Percentiles rank a stretch among this genome's conserved stretches.
Evolutionary conservation across 2,797 vertebrate genomes (phyloP).

Genomic region (Sebastes cheni): DNA sequence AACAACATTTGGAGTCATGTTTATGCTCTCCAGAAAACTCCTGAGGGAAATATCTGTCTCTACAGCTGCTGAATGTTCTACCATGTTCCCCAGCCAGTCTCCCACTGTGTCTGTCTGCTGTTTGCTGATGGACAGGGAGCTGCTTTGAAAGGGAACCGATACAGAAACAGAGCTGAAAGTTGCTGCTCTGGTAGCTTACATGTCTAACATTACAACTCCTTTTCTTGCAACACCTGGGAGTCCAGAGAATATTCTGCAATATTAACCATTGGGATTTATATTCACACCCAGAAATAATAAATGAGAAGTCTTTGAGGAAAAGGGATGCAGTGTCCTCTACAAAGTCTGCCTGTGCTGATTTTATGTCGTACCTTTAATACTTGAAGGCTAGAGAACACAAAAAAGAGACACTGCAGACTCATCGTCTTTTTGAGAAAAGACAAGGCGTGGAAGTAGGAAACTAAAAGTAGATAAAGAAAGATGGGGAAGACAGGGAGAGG

Average conservation of each 20-base stretch:
- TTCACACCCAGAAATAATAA: neutral
- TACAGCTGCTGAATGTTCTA: neutral
- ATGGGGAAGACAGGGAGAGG: neutral
- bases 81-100: neutral
- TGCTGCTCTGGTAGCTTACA: neutral
- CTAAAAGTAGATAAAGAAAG: neutral
- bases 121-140: neutral
- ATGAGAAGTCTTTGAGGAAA: neutral
- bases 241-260: neutral
- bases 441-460: neutral
- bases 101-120: neutral
- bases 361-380: neutral
- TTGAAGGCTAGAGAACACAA: neutral
- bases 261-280: neutral
- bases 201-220: neutral
- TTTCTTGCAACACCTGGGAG: neutral
- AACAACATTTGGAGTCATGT: too few species aligned
- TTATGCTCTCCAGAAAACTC: too few species aligned
- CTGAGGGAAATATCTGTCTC: too few species aligned
- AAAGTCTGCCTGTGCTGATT: neutral
- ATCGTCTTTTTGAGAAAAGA: neutral
- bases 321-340: neutral
- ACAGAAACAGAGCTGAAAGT: neutral
- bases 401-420: neutral
- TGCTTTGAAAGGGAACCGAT: neutral